Base-by-base conservation (phyloP, 2,113 vertebrate genomes). In the Lepidothrix coronata region DNA sequence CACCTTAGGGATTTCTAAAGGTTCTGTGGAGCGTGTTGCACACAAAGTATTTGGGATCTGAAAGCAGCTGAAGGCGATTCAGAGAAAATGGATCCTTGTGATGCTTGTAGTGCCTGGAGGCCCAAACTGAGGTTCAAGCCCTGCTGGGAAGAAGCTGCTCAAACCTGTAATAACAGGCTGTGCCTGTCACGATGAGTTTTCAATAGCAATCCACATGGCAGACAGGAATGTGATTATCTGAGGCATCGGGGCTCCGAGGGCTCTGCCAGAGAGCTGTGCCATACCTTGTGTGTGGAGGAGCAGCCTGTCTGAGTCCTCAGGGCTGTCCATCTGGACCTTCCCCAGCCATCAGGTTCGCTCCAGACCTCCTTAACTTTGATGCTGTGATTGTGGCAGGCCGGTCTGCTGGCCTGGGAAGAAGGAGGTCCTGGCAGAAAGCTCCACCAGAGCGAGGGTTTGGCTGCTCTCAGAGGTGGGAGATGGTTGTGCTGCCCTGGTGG, bases 131-230 rank as follows among this genome's bases (percentile, higher is more conserved):
- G 72, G 41, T 79, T 77, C 68, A 18, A 88, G 52, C 52, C 95
- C 95, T 61, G 76, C 95, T 97, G 96, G 84, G 95, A 85, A 95
- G 95, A 92, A 95, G 91, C 95, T 97, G 94, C 94, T 95, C 91
- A 31, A 11, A 88, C 52, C 95, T 85, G 70, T 55, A 67, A 30
- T 12, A 33, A 75, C 96, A 97, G 95, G 59, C 96, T 95, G 96
- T 39, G 75, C 85, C 92, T 92, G 96, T 93, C 93, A 88, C 8
- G 2, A 21, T 44, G 91, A 55, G 76, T 82, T 90, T 90, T 46
- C 85, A 51, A 8, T 5, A 41, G 83, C 80, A 44, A 11, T 15
- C 37, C 83, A 37, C 74, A 58, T 8, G 93, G 84, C 94, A 88
- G 93, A 12, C 73, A 70, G 91, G 44, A 82, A 39, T 21, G 85